phyloP scores from a whole-genome alignment of 2,888 invertebrate species.

The Crioceris asparagi region DNA sequence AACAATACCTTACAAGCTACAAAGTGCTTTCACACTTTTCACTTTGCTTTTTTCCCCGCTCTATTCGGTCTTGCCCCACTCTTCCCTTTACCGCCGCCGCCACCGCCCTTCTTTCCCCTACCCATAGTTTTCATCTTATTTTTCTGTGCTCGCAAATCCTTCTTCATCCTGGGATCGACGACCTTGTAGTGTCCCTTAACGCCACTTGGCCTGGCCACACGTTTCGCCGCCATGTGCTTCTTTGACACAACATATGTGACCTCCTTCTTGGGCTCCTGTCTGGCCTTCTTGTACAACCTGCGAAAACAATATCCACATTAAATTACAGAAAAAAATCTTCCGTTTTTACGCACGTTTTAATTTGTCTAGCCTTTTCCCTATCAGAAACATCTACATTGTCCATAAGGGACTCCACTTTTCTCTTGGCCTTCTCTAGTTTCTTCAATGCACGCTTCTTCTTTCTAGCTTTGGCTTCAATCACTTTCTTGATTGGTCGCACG shows the following conservation, averaged over 20 bases:
- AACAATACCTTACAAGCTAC: not conserved
- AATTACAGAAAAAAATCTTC: constrained; percentile 1
- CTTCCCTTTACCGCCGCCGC: constrained; percentile 23
- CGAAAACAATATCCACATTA: constrained; percentile 26
- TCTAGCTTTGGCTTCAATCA: constrained; percentile 93
- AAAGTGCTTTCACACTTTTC: not conserved
- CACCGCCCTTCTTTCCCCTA: constrained; percentile 25
- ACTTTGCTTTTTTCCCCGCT: not conserved
- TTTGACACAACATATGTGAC: constrained; percentile 90
- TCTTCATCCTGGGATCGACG: constrained; percentile 95
- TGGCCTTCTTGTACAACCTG: constrained; percentile 85
- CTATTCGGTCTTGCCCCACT: constrained; percentile 2
- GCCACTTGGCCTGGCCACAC: constrained; percentile 69
- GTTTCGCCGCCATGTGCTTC: constrained; percentile 68
- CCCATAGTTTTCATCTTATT: constrained; percentile 29
- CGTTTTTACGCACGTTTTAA: constrained; percentile 59
- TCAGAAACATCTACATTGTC: constrained; percentile 86
- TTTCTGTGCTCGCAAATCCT: constrained; percentile 68
- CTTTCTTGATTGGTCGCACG: constrained; percentile 92
- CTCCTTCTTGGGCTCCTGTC: constrained; percentile 75
- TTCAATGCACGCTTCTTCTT: constrained; percentile 86
- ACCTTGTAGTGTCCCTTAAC: constrained; percentile 87
- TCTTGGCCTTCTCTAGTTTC: constrained; percentile 86
- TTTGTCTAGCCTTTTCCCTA: constrained; percentile 83
- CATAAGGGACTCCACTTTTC: constrained; percentile 88